phyloP scores from a whole-genome alignment of 1,140 invertebrate species.

The Drosophila funebris region DNA sequence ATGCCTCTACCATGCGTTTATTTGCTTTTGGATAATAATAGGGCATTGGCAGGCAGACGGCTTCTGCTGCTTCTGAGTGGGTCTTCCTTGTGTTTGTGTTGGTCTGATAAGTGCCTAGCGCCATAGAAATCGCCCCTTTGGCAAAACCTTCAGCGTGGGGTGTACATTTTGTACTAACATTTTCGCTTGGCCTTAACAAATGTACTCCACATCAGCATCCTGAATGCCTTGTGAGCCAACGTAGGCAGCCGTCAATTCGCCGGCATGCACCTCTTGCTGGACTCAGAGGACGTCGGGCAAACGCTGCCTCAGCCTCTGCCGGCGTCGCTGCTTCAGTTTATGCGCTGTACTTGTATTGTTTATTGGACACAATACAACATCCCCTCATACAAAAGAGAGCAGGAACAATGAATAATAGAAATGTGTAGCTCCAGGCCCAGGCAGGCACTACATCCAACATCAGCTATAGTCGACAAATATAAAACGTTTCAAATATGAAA shows the following conservation, averaged over 20 bases:
- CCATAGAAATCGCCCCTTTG: conserved; percentile 37
- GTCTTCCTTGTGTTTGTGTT: conserved; percentile 29
- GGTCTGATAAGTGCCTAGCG: conserved; percentile 70
- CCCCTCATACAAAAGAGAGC: conserved; percentile 57
- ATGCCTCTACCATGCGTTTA: conserved; percentile 43
- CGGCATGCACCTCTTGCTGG: conserved; percentile 51
- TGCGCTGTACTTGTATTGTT: conserved; percentile 53
- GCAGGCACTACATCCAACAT: conserved; percentile 47
- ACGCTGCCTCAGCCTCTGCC: not conserved
- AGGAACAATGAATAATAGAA: conserved; percentile 54
- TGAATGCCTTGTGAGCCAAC: conserved; percentile 29
- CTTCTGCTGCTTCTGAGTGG: conserved; percentile 67
- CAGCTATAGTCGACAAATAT: conserved; percentile 22
- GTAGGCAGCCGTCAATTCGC: conserved; percentile 70
- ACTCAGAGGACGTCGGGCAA: conserved; percentile 21
- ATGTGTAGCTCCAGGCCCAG: conserved; percentile 24
- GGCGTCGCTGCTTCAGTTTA: conserved; percentile 4
- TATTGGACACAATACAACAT: conserved; percentile 55
- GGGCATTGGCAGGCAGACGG: conserved; percentile 68
- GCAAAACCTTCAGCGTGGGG: conserved; percentile 13
- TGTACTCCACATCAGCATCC: conserved; percentile 42
- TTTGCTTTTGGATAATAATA: conserved; percentile 78
- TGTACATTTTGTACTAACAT: conserved; percentile 30
- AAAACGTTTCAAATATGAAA: not conserved
- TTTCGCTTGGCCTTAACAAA: conserved; percentile 42